Evolutionary conservation across 2,113 vertebrate species (phyloP).

Genomic region (Rhegmatorhina hoffmannsi): DNA sequence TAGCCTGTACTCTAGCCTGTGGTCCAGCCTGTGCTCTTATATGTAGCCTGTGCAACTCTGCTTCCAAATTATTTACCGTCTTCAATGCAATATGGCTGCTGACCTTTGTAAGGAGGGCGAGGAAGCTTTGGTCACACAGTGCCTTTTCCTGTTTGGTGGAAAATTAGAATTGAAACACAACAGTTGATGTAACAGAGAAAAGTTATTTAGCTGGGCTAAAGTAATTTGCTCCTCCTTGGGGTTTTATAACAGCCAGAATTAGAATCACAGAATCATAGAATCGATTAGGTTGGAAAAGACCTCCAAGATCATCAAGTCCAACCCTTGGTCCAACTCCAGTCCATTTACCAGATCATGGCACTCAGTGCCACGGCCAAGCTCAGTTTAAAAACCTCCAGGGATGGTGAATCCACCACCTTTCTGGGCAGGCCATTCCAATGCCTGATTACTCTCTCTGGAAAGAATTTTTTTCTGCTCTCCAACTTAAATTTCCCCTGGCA

Average conservation of each 20-base stretch:
- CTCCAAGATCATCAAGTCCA: too few relatives aligned
- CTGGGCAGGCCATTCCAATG: too few relatives aligned
- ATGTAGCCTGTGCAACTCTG: not conserved
- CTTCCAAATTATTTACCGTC: not conserved
- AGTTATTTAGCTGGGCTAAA: not conserved
- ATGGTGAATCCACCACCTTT: too few relatives aligned
- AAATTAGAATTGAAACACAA: not conserved
- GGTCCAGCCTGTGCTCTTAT: not conserved
- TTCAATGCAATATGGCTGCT: not conserved
- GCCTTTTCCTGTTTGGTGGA: not conserved
- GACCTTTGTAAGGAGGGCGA: not conserved
- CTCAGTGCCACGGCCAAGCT: too few relatives aligned
- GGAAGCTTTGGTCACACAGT: not conserved
- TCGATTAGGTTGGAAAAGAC: too few relatives aligned
- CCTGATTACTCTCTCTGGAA: too few relatives aligned
- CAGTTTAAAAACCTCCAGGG: too few relatives aligned
- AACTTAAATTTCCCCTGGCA: too few relatives aligned
- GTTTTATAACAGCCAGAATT: not conserved
- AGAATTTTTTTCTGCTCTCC: too few relatives aligned
- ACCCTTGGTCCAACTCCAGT: too few relatives aligned
- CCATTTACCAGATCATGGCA: too few relatives aligned
- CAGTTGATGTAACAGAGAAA: not conserved
- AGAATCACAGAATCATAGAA: too few relatives aligned
- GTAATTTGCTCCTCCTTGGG: not conserved
- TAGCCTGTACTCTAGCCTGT: not conserved